Evolutionary conservation across 2,113 vertebrate genomes (phyloP), one percentile per base, ranked within the genome.

Genomic region (Bombycilla garrulus): DNA sequence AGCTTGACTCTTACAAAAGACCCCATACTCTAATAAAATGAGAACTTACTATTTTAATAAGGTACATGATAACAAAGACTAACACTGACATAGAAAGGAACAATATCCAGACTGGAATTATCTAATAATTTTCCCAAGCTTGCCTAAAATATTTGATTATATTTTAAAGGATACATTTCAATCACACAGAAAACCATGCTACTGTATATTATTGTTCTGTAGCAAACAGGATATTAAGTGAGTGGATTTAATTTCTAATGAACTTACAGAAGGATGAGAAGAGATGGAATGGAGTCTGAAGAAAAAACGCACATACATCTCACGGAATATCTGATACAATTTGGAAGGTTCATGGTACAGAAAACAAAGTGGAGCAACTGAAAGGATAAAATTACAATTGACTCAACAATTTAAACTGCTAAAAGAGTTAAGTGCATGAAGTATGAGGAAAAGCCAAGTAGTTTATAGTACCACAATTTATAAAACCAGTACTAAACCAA

Each of bases 291-390:
- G 99, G 42, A 99, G 97, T 92, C 99, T 98, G 98, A 99, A 99
- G 98, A 99, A 99, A 97, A 99, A 99, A 87, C 99, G 99, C 84
- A 99, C 97, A 80, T 99, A 99, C 99, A 99, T 99, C 98, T 99
- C 99, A 90, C 98, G 98, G 98, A 99, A 99, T 62, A 99, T 98
- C 89, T 98, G 98, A 98, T 99, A 99, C 77, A 99, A 95, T 97
- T 98, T 99, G 96, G 98, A 99, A 19, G 99, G 99, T 95, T 99
- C 99, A 29, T 99, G 99, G 97, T 99, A 99, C 86, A 99, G 96
- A 98, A 99, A 99, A 97, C 99, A 99, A 97, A 99, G 98, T 57
- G 99, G 99, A 58, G 99, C 99, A 96, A 99, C 99, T 99, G 98
- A 87, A 97, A 98, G 93, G 71, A 97, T 82, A 96, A 97, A 95